Percentiles rank a stretch among this genome's conserved stretches.
Conservation (phyloP, 2,797 vertebrate genomes). For the Sebastes diploproa region DNA sequence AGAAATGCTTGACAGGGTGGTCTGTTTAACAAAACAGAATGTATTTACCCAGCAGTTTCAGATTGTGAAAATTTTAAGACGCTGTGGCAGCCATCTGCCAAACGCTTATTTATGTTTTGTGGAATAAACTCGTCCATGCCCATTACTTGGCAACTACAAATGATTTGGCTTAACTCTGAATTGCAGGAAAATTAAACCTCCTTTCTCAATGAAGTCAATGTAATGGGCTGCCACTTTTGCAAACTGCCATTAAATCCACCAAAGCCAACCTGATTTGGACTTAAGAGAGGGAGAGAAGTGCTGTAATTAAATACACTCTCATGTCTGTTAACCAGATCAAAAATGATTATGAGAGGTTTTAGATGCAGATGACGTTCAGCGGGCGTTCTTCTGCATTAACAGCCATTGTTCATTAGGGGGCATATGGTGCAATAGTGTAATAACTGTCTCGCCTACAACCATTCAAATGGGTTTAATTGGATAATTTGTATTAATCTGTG, state of each 20-base stretch:
- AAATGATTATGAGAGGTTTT: slow-evolving; percentile 37
- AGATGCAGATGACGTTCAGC: slow-evolving; percentile 30
- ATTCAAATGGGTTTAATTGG: slow-evolving; percentile 53
- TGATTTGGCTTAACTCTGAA: slow-evolving; percentile 25
- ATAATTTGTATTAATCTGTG: slow-evolving; percentile 57
- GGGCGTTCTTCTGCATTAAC: slow-evolving; percentile 20
- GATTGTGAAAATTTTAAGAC: slow-evolving; percentile 4
- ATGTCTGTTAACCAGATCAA: slow-evolving; percentile 37
- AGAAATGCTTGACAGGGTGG: slow-evolving; percentile 10
- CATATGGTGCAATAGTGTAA: slow-evolving; percentile 37
- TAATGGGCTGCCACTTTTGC: slow-evolving; percentile 32
- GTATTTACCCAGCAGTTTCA: slow-evolving; percentile 24
- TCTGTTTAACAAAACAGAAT: slow-evolving; percentile 21
- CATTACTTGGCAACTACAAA: slow-evolving; percentile 20
- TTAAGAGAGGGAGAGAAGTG: slow-evolving; percentile 23
- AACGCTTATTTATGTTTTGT: slow-evolving; percentile 27
- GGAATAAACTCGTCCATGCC: slow-evolving; percentile 27
- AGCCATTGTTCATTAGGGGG: slow-evolving; percentile 46
- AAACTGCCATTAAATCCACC: slow-evolving; percentile 48
- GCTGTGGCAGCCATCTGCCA: slow-evolving; percentile 14
- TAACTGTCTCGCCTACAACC: slow-evolving; percentile 29
- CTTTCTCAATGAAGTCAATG: slow-evolving; percentile 7
- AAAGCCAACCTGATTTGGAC: slow-evolving; percentile 41
- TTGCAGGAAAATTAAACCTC: slow-evolving; percentile 40
- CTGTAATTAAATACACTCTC: slow-evolving; percentile 55